Conservation (phyloP, 2,888 invertebrate genomes). For the Drosophila cyrtoloma region DNA sequence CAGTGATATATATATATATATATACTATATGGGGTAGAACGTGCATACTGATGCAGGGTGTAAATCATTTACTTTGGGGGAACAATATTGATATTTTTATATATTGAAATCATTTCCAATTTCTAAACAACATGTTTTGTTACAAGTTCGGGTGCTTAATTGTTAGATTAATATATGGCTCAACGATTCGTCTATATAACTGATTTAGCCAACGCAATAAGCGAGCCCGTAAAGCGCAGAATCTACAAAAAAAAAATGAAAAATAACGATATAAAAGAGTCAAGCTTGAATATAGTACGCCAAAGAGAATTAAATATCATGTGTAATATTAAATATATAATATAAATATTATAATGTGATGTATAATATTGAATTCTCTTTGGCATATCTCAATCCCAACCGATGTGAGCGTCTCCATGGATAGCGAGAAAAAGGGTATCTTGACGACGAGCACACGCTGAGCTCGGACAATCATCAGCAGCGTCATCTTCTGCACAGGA, state of each 20-base stretch:
- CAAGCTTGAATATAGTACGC: background rate
- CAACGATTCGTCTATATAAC: conserved; percentile 38
- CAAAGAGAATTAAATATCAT: background rate
- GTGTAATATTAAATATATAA: background rate
- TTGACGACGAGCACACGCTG: conserved; percentile 68
- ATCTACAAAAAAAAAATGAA: conserved; percentile 38
- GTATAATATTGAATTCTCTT: background rate
- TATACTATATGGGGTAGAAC: background rate
- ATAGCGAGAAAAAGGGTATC: conserved; percentile 80
- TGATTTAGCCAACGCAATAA: conserved; percentile 72
- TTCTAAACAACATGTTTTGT: background rate
- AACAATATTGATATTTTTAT: background rate
- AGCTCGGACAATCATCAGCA: conserved; percentile 73
- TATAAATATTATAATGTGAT: background rate
- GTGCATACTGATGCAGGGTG: background rate
- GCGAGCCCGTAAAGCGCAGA: conserved; percentile 69
- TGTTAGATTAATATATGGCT: background rate
- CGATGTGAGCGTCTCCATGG: conserved; percentile 71
- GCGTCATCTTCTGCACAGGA: conserved; percentile 72
- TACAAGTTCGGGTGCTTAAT: background rate
- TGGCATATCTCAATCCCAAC: conserved; percentile 37
- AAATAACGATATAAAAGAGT: fast-evolving
- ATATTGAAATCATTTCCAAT: background rate
- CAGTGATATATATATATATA: background rate
- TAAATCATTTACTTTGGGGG: fast-evolving